Conservation (phyloP, 2,797 vertebrate genomes). For the Ctenopoma multispine region DNA sequence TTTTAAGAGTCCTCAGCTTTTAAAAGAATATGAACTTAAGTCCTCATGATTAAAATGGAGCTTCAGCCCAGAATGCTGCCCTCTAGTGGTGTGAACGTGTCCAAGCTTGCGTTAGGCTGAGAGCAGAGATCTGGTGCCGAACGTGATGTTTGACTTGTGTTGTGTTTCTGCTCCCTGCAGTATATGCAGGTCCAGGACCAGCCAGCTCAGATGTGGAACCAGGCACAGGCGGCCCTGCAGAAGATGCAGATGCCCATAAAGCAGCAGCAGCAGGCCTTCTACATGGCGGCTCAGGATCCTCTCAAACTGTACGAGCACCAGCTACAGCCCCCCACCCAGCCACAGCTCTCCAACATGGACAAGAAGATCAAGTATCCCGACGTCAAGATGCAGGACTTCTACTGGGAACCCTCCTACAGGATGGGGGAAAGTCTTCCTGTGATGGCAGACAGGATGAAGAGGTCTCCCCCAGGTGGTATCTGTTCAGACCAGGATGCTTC, state of each 20-base stretch:
- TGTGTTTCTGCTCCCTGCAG: slow-evolving; percentile 69
- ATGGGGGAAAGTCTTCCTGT: slow-evolving; percentile 87
- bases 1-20: no score
- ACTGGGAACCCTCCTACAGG: slow-evolving; percentile 92
- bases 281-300: slow-evolving; percentile 91
- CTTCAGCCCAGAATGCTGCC: background rate
- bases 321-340: slow-evolving; percentile 77
- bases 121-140: background rate
- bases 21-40: no score
- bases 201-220: slow-evolving; percentile 93
- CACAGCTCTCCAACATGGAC: slow-evolving; percentile 84
- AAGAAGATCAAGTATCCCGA: slow-evolving; percentile 97
- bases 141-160: background rate
- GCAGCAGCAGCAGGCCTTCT: slow-evolving; percentile 89
- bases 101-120: background rate
- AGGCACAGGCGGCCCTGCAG: slow-evolving; percentile 88
- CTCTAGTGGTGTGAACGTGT: background rate
- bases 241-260: slow-evolving; percentile 93
- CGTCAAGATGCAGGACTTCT: slow-evolving; percentile 93
- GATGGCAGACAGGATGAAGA: slow-evolving; percentile 88
- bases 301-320: slow-evolving; percentile 94
- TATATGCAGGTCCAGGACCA: slow-evolving; percentile 92
- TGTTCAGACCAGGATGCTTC: slow-evolving; percentile 88
- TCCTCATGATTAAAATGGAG: no score
- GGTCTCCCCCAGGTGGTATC: slow-evolving; percentile 87